Evolutionary conservation across 2,888 invertebrate genomes (phyloP), one percentile per base, ranked within the genome.

Genomic region (Tyria jacobaeae): DNA sequence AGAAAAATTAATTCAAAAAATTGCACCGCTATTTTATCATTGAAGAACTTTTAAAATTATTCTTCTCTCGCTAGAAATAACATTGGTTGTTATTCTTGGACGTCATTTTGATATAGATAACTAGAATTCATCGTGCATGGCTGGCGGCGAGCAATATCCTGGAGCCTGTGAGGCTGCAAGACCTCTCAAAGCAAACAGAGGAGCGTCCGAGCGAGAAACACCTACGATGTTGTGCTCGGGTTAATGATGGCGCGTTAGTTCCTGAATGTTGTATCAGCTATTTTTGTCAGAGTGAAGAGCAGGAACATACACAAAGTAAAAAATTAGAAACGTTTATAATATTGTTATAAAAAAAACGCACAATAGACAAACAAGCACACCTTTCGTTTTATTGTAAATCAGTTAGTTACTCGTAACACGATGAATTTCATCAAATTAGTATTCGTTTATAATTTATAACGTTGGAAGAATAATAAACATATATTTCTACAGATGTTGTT

Each of bases 141-240:
- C 87, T 79, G 65, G 72, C 64, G 84, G 87, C 82, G 66, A 72
- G 85, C 76, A 87, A 88, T 88, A 89, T 87, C 87, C 87, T 84
- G 81, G 60, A 65, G 62, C 62, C 64, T 62, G 52, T 35, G 61
- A 56, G 57, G 31, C 57, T 58, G 62, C 12, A 60, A 63, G 75
- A 62, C 70, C 68, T 58, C 65, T 67, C 80, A 78, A 76, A 71
- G 82, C 78, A 87, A 86, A 87, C 81, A 78, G 60, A n/a, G 51
- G 67, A 69, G 78, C 78, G 79, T 80, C 78, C 78, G 77, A 75
- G 73, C 78, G 81, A 66, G 79, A 80, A 86, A 85, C 81, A 84
- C 68, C 76, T 77, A 71, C 64, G 57, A 35, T 1, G 21, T 31
- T 24, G 4, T 41, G 47, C 50, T 49, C 1, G 17, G 39, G 2